Conservation (phyloP, 1,140 invertebrate species). For the Drosophila ogumai region DNA sequence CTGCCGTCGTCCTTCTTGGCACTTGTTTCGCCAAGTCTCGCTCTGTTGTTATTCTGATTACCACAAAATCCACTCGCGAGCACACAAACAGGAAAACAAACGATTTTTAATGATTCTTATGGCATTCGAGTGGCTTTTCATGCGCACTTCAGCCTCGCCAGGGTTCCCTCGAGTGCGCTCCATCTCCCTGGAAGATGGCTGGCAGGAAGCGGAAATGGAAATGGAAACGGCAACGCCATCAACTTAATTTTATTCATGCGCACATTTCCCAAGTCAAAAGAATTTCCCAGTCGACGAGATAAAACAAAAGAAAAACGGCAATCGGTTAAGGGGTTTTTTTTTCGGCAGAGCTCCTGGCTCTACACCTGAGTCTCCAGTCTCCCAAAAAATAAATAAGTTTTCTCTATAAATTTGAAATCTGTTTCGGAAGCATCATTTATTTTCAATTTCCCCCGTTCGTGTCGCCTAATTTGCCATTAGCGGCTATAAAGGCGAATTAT, state of each 20-base stretch:
- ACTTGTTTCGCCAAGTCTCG: conserved; percentile 44
- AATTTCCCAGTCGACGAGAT: conserved; percentile 68
- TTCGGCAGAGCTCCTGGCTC: background rate
- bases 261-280: conserved; percentile 56
- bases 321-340: conserved; percentile 3
- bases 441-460: conserved; percentile 49
- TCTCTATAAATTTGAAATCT: background rate
- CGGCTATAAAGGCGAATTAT: conserved; percentile 78
- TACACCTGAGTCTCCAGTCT: conserved; percentile 6
- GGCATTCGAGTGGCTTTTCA: conserved; percentile 79
- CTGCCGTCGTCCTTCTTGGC: conserved; percentile 38
- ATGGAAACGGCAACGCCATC: conserved; percentile 71
- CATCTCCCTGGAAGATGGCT: conserved; percentile 2
- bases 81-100: conserved; percentile 62
- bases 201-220: conserved; percentile 71
- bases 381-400: background rate
- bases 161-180: conserved; percentile 22
- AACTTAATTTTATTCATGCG: conserved; percentile 82
- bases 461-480: conserved; percentile 80
- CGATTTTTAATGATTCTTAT: conserved; percentile 83
- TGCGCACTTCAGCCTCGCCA: conserved; percentile 67
- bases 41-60: conserved; percentile 71
- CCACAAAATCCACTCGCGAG: conserved; percentile 73
- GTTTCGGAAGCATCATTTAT: background rate
- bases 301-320: conserved; percentile 57